Evolutionary conservation across 2,797 vertebrate genomes (phyloP), one percentile per base, ranked within the genome.

Genomic region (Myotis pilosus): DNA sequence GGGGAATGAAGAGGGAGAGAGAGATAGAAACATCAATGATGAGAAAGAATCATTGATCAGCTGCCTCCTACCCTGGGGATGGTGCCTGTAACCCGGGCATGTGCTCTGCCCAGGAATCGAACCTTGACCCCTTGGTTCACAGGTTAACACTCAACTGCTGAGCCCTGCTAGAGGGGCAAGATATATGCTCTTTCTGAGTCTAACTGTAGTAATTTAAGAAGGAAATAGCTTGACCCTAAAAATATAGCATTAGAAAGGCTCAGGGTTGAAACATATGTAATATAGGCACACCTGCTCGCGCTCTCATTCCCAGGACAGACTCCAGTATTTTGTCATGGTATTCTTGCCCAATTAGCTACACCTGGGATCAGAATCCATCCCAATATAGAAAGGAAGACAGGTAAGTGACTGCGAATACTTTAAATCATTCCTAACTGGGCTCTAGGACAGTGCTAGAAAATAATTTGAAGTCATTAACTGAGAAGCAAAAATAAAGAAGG

Each of bases 251-350:
- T 49, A 28, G 25, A 60, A 89, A 68, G 6, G 38, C 3, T 33
- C 6, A 38, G n/a, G 68, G 6, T 16, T 49, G 33, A 71, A 80
- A 93, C 66, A 15, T 28, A 7, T 9, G 13, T 57, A 4, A 15
- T 25, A 44, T 25, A n/a, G 7, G 2, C 22, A 36, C 3, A 16
- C 4, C n/a, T 44, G 0, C 8, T 41, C 20, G 2, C 17, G 7
- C 8, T 74, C 33, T 57, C 17, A 8, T 47, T 86, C 57, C 33
- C 22, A 71, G 33, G 20, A 23, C 3, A 87, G 19, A 81, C 15
- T 28, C 3, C 55, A 22, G 2, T n/a, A 15, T 33, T 72, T 64
- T 51, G 53, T 64, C 30, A 8, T 22, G 19, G 6, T 62, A 20
- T 6, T 68, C 6, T 80, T 82, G 51, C 22, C 23, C 3, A 66